Evolutionary conservation across 2,797 vertebrate genomes (phyloP).

Genomic region (Myotis findleyi): DNA sequence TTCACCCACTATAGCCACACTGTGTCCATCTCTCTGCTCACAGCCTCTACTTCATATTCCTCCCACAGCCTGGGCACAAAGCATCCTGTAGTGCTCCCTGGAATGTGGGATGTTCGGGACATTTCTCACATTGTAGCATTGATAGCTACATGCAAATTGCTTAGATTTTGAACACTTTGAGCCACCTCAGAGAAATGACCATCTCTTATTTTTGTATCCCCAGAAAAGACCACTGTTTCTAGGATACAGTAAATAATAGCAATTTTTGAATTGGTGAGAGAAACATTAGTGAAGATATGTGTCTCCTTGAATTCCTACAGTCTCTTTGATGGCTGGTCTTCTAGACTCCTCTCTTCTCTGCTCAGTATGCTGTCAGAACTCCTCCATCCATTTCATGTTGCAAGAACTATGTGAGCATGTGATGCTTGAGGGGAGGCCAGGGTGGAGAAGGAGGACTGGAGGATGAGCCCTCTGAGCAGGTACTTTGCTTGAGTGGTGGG

Average conservation of each 20-base stretch:
- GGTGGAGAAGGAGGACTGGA: not conserved
- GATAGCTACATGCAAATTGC: not conserved
- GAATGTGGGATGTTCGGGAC: not conserved
- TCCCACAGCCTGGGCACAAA: not conserved
- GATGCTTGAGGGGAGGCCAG: not conserved
- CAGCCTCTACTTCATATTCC: not conserved
- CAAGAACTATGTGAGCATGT: not conserved
- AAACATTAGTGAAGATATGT: not conserved
- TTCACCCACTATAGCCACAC: accelerated
- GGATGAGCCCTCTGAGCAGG: not conserved
- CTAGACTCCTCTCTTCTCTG: not conserved
- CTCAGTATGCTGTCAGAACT: accelerated
- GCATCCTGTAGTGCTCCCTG: not conserved
- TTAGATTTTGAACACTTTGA: not conserved
- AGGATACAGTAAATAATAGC: not conserved
- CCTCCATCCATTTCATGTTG: not conserved
- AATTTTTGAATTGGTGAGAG: not conserved
- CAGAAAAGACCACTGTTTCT: not conserved
- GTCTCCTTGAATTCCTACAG: not conserved
- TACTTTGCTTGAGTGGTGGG: not conserved
- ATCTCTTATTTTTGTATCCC: not conserved
- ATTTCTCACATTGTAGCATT: not conserved
- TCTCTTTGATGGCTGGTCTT: not conserved
- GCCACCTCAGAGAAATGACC: not conserved
- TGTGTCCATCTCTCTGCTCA: accelerated